Conservation (phyloP, 2,797 vertebrate genomes). For the Remorina albescens region DNA sequence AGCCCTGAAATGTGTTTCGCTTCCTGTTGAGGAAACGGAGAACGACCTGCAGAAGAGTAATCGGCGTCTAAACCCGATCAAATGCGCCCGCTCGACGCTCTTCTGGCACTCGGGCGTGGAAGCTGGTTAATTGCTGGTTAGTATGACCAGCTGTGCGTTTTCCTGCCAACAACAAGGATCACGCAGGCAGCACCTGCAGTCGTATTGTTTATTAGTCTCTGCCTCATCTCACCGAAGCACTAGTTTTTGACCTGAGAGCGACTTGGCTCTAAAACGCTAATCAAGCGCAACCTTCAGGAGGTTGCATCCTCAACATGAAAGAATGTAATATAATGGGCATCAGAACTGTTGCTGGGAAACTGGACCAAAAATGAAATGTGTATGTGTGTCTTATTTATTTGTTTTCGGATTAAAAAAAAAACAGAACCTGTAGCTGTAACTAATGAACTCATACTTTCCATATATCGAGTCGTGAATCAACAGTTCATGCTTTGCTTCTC, state of each 20-base stretch:
- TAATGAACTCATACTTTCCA: no score
- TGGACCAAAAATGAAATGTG: not conserved
- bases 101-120: not conserved
- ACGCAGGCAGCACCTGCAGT: not conserved
- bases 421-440: no score
- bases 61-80: conserved; percentile 35
- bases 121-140: conserved; percentile 29
- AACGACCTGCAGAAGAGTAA: conserved; percentile 1
- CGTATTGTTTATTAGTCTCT: not conserved
- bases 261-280: not conserved
- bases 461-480: not conserved
- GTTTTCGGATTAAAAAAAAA: not conserved
- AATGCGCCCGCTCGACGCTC: conserved; percentile 34
- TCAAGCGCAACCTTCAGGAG: not conserved
- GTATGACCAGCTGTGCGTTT: conserved; percentile 6
- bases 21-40: not conserved
- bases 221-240: not conserved
- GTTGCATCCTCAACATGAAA: not conserved
- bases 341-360: not conserved
- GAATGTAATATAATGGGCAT: not conserved
- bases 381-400: not conserved
- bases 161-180: not conserved
- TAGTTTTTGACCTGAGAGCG: not conserved
- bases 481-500: not conserved
- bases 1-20: not conserved